A percentile compares a stretch with the other conserved stretches of the same genome.
These are phyloP conservation scores for Andricus quercusramuli DNA, from an alignment of 2,888 invertebrate genomes.

Conservation along the genomic window DNA sequence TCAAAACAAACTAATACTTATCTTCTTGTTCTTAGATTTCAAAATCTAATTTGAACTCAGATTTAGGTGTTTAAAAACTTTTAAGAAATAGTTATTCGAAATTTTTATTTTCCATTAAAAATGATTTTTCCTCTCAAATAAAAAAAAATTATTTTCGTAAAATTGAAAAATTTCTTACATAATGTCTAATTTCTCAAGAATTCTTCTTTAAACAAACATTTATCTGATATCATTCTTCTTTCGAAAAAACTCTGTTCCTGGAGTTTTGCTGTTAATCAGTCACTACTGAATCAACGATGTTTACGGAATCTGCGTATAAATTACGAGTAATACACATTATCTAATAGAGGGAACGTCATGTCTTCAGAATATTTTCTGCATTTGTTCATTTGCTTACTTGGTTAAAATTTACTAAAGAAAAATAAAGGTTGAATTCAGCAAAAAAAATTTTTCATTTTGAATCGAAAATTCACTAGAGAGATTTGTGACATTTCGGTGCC, in stretches of 20 bases:
- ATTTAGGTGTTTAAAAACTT: too few species aligned
- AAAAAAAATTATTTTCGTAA: too few species aligned
- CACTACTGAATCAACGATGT: background rate
- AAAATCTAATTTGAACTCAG: too few species aligned
- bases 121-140: too few species aligned
- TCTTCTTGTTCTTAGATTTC: too few species aligned
- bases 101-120: too few species aligned
- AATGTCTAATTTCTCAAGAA: background rate
- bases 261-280: background rate
- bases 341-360: background rate
- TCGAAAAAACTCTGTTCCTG: background rate
- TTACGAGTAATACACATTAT: background rate
- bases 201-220: background rate
- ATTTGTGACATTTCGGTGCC: too few species aligned
- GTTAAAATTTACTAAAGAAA: too few species aligned
- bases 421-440: background rate
- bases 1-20: too few species aligned
- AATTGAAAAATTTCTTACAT: too few species aligned
- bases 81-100: too few species aligned
- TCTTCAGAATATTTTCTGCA: background rate
- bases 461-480: background rate
- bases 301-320: conserved; percentile 6
- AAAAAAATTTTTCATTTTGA: background rate
- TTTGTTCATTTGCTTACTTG: background rate
- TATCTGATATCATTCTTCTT: background rate